A percentile compares a stretch with the other conserved stretches of the same genome.
Evolutionary conservation across 2,797 vertebrate species (phyloP).

Genomic region (Cyprinodon diabolis): DNA sequence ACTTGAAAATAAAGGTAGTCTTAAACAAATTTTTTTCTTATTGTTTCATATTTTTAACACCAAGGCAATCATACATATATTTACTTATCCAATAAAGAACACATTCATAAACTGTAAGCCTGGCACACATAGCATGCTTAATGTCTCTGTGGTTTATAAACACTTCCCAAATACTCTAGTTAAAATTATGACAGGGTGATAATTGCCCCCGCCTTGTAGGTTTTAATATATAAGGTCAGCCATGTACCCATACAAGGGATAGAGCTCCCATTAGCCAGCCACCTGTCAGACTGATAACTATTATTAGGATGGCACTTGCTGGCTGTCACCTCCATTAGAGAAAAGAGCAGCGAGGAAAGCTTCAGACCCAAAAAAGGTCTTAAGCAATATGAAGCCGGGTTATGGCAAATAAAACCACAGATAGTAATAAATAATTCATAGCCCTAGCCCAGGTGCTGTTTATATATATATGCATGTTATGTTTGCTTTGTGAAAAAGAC

Average conservation of each 20-base stretch:
- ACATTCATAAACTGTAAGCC: not conserved
- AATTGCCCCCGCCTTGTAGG: conserved; percentile 46
- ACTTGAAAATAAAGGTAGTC: not conserved
- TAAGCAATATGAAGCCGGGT: conserved; percentile 10
- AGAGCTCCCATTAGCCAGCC: conserved; percentile 40
- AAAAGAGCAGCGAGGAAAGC: conserved; percentile 19
- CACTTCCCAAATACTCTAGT: conserved; percentile 19
- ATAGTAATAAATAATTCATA: conserved; percentile 34
- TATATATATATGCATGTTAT: not conserved
- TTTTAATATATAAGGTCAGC: conserved; percentile 41
- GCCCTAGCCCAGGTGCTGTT: not conserved
- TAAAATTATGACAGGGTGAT: conserved; percentile 26
- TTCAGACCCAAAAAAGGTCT: conserved; percentile 18
- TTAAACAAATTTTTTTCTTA: not conserved
- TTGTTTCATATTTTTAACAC: not conserved
- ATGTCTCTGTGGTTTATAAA: conserved; percentile 23
- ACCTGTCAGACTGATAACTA: conserved; percentile 57
- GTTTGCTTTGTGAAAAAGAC: not conserved
- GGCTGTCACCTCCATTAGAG: conserved; percentile 42
- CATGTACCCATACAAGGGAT: conserved; percentile 17
- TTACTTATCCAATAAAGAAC: conserved; percentile 4
- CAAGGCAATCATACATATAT: not conserved
- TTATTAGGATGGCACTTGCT: conserved; percentile 41
- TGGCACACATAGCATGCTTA: too few species aligned
- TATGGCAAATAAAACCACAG: conserved; percentile 22